Percentiles rank a stretch among this genome's conserved stretches.
These are phyloP conservation scores for Eupithecia abbreviata DNA, from an alignment of 2,888 invertebrate species.

Conservation along the genomic window DNA sequence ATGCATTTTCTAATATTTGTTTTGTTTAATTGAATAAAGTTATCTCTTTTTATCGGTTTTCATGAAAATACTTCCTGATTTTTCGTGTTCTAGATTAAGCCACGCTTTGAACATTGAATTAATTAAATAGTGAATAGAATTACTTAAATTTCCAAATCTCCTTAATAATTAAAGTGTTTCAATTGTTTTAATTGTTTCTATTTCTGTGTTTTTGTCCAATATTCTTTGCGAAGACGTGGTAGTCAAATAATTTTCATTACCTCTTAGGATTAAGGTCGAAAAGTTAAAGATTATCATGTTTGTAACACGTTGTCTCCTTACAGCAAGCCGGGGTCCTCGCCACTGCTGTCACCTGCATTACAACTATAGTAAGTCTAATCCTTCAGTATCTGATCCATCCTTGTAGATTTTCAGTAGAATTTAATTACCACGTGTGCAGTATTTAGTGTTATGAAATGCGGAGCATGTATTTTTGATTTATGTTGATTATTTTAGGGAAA, in stretches of 20 bases:
- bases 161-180: background rate
- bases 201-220: background rate
- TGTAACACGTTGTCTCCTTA: constrained; percentile 33
- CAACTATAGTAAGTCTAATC: constrained; percentile 59
- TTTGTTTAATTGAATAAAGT: background rate
- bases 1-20: background rate
- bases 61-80: background rate
- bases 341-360: constrained; percentile 54
- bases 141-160: no score
- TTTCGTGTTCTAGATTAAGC: background rate
- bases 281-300: background rate
- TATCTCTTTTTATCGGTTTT: background rate
- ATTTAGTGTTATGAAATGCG: background rate
- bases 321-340: constrained; percentile 75
- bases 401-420: constrained; percentile 19
- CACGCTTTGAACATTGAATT: background rate
- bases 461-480: background rate
- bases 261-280: background rate
- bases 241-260: background rate
- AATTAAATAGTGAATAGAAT: background rate
- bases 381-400: constrained; percentile 29
- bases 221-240: background rate
- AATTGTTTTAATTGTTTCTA: background rate
- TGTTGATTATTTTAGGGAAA: background rate
- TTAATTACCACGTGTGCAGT: constrained; percentile 14